Percentiles rank a stretch among this genome's conserved stretches.
Conservation (phyloP, 30 jellyfish, hydroid and myxozoan genomes). For the Pseudorhiza aurosa region DNA sequence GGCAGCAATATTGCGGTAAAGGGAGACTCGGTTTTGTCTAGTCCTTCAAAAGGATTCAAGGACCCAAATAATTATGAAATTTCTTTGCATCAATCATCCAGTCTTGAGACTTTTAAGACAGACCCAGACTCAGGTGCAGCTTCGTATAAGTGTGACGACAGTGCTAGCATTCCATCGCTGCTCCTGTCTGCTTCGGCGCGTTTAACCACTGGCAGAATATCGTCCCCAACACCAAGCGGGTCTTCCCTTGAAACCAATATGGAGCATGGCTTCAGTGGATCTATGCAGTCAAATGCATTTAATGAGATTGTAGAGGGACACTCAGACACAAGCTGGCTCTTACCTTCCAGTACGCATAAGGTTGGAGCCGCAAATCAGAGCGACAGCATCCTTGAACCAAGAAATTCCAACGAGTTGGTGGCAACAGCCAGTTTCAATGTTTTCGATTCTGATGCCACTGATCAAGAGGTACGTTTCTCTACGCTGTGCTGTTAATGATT, state of each 20-base stretch:
- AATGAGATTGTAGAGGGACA: conserved; percentile 25
- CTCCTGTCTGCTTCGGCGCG: conserved; percentile 61
- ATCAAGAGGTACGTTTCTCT: too few species aligned
- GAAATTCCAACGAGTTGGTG: not conserved
- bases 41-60: conserved; percentile 8
- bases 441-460: not conserved
- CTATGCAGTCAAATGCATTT: conserved; percentile 1
- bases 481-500: too few species aligned
- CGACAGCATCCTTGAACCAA: not conserved
- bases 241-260: conserved; percentile 6
- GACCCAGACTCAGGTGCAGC: conserved; percentile 2
- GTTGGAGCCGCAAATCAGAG: not conserved
- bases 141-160: conserved; percentile 33
- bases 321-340: conserved; percentile 67
- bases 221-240: conserved; percentile 11
- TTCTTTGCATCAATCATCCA: not conserved
- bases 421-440: not conserved
- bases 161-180: conserved; percentile 23
- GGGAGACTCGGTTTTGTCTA: not conserved
- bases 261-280: conserved; percentile 3
- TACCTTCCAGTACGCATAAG: not conserved
- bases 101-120: not conserved
- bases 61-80: conserved; percentile 39
- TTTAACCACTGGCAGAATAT: conserved; percentile 1
- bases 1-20: not conserved